Base-by-base conservation (phyloP, 2,888 invertebrate genomes). In the Eristalis tenax region DNA sequence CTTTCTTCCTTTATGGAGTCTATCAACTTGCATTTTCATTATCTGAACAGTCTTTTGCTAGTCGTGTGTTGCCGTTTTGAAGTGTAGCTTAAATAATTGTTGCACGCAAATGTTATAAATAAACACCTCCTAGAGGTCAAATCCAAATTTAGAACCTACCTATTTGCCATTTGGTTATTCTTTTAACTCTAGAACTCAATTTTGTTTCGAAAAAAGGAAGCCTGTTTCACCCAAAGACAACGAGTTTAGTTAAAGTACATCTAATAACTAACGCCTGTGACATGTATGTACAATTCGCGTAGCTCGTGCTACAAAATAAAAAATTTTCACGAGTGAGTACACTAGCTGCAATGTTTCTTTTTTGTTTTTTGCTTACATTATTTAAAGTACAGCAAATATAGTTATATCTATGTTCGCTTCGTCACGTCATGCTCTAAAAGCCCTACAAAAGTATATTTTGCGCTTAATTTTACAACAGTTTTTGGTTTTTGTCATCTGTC, bases 381-480 rank as follows among this genome's bases (percentile, higher is more conserved):
- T 59, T 50, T 83, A 77, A 68, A 64, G 63, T 83, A 82, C 75
- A 82, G 61, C 78, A 75, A 87, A 78, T 87, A 80, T 87, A 76
- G 63, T 82, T 65, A 78, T 64, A 74, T 79, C 78, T 82, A 82
- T 75, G 28, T 74, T 83, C 86, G 83, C 80, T 71, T 83, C 76
- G 76, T 83, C 76, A 83, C 76, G 87, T 87, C 61, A 80, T 50
- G 68, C 70, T 84, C 63, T 80, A 85, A 73, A 85, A 83, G 87
- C 83, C 76, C 83, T 83, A 86, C 65, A 86, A 87, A 87, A 83
- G 76, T 87, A 87, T 83, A 83, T 71, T 87, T 87, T 87, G 87
- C 87, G 83, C 87, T 83, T 80, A 88, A 81, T 68, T 80, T 86
- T 88, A 80, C 81, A 85, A 86, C 82, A 78, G 35, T 56, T 70